Evolutionary conservation across 2,797 vertebrate species (phyloP).

Genomic region (Potorous gilbertii): DNA sequence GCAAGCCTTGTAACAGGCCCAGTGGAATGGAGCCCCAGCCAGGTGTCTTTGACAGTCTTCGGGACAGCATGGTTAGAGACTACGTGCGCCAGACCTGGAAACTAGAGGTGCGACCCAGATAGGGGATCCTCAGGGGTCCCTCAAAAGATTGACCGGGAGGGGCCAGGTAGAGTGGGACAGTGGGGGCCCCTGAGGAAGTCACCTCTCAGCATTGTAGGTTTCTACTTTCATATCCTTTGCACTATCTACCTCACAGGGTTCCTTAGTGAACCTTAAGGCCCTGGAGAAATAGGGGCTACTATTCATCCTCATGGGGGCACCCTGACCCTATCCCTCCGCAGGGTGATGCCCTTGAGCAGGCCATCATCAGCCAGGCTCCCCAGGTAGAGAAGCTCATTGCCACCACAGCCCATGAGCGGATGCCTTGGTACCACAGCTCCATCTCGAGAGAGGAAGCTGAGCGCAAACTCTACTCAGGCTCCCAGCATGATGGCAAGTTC

Average conservation of each 20-base stretch:
- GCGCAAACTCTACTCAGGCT: constrained; percentile 91
- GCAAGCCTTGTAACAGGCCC: constrained; percentile 92
- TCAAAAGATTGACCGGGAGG: not conserved
- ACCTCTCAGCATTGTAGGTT: not conserved
- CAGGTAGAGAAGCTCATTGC: constrained; percentile 97
- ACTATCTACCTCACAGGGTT: not conserved
- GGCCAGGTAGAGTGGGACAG: not conserved
- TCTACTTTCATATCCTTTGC: not conserved
- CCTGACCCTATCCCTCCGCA: constrained; percentile 68
- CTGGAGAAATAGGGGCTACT: not conserved
- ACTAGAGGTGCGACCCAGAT: constrained; percentile 88
- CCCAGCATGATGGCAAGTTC: constrained; percentile 96
- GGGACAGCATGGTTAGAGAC: constrained; percentile 95
- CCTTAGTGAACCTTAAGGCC: not conserved
- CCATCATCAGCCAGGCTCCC: constrained; percentile 96
- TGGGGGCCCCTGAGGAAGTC: not conserved
- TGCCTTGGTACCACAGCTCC: constrained; percentile 93
- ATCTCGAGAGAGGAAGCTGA: constrained; percentile 91
- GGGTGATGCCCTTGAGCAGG: constrained; percentile 97
- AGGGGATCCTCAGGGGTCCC: no score
- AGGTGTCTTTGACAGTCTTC: constrained; percentile 92
- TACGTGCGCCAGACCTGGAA: constrained; percentile 95
- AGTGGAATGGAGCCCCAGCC: constrained; percentile 84
- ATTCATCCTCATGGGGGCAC: accelerated
- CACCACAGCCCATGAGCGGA: constrained; percentile 95